Conservation (phyloP, 2,113 vertebrate species). For the Turnix velox region DNA sequence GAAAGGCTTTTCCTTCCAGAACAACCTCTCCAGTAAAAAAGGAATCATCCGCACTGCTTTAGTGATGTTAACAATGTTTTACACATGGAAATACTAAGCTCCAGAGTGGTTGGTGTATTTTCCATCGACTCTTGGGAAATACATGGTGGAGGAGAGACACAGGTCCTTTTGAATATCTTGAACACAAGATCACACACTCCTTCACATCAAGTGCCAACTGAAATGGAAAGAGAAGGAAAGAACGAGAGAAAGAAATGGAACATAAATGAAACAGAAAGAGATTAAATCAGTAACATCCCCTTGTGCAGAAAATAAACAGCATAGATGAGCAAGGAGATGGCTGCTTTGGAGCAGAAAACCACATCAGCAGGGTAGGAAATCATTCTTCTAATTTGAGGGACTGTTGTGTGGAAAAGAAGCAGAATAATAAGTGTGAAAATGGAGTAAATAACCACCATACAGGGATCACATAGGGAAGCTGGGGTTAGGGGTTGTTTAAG, state of each 20-base stretch:
- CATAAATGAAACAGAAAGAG: constrained; percentile 5
- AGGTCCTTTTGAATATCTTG: not conserved
- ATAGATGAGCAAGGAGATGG: not conserved
- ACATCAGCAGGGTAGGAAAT: constrained; percentile 8
- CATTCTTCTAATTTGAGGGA: not conserved
- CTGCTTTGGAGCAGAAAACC: constrained; percentile 1
- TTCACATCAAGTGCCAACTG: not conserved
- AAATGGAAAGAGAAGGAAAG: constrained; percentile 6
- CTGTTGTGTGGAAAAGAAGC: not conserved
- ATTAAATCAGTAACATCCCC: not conserved
- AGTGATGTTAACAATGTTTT: not conserved
- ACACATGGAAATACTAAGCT: not conserved
- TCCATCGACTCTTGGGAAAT: not conserved
- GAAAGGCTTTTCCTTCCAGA: not conserved
- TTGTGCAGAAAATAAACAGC: constrained; percentile 5
- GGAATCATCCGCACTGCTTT: not conserved
- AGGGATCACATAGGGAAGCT: not conserved
- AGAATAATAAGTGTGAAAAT: not conserved
- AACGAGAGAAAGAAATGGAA: constrained; percentile 20
- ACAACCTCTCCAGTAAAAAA: not conserved
- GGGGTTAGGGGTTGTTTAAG: not conserved
- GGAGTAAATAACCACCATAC: not conserved
- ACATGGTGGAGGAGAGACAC: not conserved
- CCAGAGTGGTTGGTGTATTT: not conserved
- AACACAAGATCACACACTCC: not conserved